Percentiles rank a stretch among this genome's conserved stretches.
Evolutionary conservation across 2,113 vertebrate species (phyloP).

Genomic region (Engraulis encrasicolus): DNA sequence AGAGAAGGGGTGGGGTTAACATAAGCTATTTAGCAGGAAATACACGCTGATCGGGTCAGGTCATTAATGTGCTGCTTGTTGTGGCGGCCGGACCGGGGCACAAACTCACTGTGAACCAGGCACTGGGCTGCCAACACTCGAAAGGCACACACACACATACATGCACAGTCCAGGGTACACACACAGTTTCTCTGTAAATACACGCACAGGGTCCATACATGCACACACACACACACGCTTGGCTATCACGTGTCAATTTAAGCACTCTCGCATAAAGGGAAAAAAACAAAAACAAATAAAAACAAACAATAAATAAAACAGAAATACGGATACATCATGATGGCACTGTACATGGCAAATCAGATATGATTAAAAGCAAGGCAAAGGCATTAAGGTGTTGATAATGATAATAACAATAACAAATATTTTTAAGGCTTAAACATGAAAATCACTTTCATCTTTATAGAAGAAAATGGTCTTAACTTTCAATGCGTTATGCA

Average conservation of each 20-base stretch:
- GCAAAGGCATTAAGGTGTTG: background rate
- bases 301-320: background rate
- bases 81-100: background rate
- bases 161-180: background rate
- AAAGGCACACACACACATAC: no score
- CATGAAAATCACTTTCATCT: background rate
- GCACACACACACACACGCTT: background rate
- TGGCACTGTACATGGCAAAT: background rate
- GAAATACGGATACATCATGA: background rate
- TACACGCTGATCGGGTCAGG: background rate
- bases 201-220: no score
- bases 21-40: conserved; percentile 8
- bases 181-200: no score
- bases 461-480: background rate
- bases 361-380: conserved; percentile 5
- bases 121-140: background rate
- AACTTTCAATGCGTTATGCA: background rate
- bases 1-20: conserved; percentile 16
- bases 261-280: background rate
- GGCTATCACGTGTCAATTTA: background rate
- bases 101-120: background rate
- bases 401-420: no score
- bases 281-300: background rate
- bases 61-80: conserved; percentile 3
- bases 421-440: background rate